These are phyloP conservation scores for Drosophila subsilvestris DNA, from an alignment of 2,888 invertebrate genomes.

Conservation along the genomic window DNA sequence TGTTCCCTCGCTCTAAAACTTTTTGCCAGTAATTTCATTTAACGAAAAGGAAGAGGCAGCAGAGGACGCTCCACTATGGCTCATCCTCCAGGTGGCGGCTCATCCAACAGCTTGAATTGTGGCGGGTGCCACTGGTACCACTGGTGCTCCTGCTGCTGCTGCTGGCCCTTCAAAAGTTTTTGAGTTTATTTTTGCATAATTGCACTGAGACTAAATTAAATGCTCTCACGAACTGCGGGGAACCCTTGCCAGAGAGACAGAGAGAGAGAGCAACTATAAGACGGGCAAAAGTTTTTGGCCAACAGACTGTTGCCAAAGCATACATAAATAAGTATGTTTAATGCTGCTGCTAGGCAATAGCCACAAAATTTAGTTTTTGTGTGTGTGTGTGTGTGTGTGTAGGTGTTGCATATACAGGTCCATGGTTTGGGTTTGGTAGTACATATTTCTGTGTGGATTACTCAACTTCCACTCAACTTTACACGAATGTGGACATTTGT, in stretches of 20 bases:
- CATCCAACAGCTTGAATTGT: not conserved
- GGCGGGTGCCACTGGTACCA: conserved; percentile 17
- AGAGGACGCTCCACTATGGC: conserved; percentile 3
- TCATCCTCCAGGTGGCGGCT: conserved; percentile 27
- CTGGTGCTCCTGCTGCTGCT: conserved; percentile 13
- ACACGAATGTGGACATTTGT: conserved; percentile 6
- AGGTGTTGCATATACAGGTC: conserved; percentile 5
- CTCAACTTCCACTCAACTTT: conserved; percentile 10
- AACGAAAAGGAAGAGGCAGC: conserved; percentile 27
- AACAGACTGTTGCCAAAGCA: conserved; percentile 47
- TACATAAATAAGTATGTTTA: conserved; percentile 50
- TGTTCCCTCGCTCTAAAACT: conserved; percentile 36
- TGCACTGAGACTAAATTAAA: conserved; percentile 74
- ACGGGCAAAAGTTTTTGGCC: conserved; percentile 52
- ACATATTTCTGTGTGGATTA: not conserved
- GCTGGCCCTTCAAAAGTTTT: conserved; percentile 40
- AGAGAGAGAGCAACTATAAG: conserved; percentile 58
- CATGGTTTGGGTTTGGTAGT: not conserved
- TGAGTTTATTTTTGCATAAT: conserved; percentile 76
- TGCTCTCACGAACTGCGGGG: conserved; percentile 53
- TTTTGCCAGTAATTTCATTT: conserved; percentile 63
- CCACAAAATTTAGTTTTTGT: conserved; percentile 1
- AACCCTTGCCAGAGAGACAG: conserved; percentile 3
- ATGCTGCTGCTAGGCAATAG: conserved; percentile 34
- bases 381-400: not conserved